Percentiles rank a stretch among this genome's conserved stretches.
Evolutionary conservation across 2,797 vertebrate genomes (phyloP).

Genomic region (Prionace glauca): DNA sequence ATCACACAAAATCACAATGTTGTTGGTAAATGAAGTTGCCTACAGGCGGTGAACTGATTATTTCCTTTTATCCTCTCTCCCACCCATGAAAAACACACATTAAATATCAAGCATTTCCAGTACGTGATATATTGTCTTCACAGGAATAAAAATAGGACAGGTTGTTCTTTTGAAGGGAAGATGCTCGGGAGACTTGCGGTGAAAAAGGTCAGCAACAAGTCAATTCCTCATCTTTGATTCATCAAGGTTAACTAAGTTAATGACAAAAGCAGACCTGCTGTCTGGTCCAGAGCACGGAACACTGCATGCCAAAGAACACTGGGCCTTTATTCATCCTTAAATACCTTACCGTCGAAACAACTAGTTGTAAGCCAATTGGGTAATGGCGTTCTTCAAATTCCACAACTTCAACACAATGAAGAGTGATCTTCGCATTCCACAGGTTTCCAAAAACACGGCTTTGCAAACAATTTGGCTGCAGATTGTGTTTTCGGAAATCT

Average conservation of each 20-base stretch:
- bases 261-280: slow-evolving; percentile 8
- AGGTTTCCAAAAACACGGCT: background rate
- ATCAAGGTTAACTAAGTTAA: slow-evolving; percentile 9
- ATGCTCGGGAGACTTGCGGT: background rate
- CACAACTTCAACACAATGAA: slow-evolving; percentile 18
- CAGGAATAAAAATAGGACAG: slow-evolving; percentile 19
- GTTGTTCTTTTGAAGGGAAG: slow-evolving; percentile 12
- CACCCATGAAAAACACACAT: background rate
- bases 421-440: background rate
- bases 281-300: background rate
- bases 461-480: slow-evolving; percentile 15
- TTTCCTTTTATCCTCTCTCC: background rate
- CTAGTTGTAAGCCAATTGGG: background rate
- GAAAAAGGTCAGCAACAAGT: background rate
- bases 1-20: background rate
- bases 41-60: background rate
- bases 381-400: background rate
- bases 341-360: slow-evolving; percentile 5
- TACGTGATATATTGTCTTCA: background rate
- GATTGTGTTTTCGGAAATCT: background rate
- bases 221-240: slow-evolving; percentile 20
- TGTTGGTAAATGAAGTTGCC: background rate
- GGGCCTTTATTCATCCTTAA: slow-evolving; percentile 1
- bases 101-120: background rate
- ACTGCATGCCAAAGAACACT: slow-evolving; percentile 30